Percentiles rank a stretch among this genome's conserved stretches.
These are phyloP conservation scores for Falco concolor DNA, from an alignment of 2,797 vertebrate species.

Conservation along the genomic window DNA sequence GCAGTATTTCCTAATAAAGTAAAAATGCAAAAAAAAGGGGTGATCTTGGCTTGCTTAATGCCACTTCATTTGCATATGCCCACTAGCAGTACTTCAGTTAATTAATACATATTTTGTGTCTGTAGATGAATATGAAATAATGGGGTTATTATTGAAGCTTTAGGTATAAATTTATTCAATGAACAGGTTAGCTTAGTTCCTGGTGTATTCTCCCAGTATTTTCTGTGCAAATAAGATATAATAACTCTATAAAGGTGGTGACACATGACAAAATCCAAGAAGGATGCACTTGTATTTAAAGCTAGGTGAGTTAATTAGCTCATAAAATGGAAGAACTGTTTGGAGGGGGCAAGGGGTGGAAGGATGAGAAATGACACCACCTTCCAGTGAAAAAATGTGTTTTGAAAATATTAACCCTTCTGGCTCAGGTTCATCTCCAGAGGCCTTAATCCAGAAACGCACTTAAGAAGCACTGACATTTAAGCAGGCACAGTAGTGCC, in stretches of 20 bases:
- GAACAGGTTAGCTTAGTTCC: background rate
- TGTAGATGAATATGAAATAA: background rate
- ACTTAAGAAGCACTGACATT: background rate
- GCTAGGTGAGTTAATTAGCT: constrained; percentile 27
- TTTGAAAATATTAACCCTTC: background rate
- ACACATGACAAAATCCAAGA: constrained; percentile 23
- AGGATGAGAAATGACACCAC: background rate
- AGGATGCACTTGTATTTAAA: constrained; percentile 20
- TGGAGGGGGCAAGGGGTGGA: background rate
- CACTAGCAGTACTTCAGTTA: constrained; percentile 11
- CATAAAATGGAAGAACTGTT: background rate
- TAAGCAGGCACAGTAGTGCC: background rate
- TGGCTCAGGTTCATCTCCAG: background rate
- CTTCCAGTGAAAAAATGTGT: background rate
- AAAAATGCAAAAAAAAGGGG: background rate
- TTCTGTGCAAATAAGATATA: background rate
- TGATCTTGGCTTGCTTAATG: constrained; percentile 1
- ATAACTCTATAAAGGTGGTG: background rate
- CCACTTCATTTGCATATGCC: constrained; percentile 35
- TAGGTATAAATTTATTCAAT: background rate
- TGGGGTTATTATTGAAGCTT: background rate
- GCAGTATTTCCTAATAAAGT: background rate
- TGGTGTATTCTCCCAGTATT: background rate
- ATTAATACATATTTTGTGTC: constrained; percentile 19
- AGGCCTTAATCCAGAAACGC: background rate